These are phyloP conservation scores for Arbacia lixula DNA, from an alignment of 53 echinoderm and acorn worm genomes.

Conservation along the genomic window DNA sequence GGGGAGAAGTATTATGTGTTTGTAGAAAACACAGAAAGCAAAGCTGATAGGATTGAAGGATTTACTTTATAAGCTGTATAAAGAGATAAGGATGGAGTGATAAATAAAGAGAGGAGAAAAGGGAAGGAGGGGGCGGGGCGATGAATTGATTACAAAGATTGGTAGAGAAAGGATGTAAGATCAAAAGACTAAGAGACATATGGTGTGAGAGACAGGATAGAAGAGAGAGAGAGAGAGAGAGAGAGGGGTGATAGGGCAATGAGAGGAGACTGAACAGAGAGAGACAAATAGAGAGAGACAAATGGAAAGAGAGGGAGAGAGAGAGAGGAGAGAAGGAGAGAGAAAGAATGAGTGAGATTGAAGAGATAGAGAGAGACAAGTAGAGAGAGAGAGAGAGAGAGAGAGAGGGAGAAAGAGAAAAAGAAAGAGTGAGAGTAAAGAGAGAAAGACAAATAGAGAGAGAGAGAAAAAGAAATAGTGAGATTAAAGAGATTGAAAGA, in stretches of 20 bases:
- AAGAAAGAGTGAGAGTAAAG: too few species aligned
- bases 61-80: too few species aligned
- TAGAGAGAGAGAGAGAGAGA: not conserved
- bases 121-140: too few species aligned
- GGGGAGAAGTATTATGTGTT: too few species aligned
- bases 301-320: not conserved
- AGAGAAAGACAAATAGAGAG: not conserved
- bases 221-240: not conserved
- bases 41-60: too few species aligned
- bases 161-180: not conserved
- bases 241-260: not conserved
- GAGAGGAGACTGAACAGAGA: not conserved
- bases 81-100: not conserved
- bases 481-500: not conserved
- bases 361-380: not conserved
- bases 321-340: not conserved
- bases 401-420: not conserved
- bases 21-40: too few species aligned
- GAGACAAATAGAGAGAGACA: not conserved
- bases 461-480: not conserved
- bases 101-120: not conserved
- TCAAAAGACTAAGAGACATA: not conserved
- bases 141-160: not conserved
- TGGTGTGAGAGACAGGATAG: not conserved
- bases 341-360: not conserved